Percentiles rank a stretch among this genome's conserved stretches.
phyloP scores from a whole-genome alignment of 92 coral and sea anemone species.

The Desmophyllum pertusum region DNA sequence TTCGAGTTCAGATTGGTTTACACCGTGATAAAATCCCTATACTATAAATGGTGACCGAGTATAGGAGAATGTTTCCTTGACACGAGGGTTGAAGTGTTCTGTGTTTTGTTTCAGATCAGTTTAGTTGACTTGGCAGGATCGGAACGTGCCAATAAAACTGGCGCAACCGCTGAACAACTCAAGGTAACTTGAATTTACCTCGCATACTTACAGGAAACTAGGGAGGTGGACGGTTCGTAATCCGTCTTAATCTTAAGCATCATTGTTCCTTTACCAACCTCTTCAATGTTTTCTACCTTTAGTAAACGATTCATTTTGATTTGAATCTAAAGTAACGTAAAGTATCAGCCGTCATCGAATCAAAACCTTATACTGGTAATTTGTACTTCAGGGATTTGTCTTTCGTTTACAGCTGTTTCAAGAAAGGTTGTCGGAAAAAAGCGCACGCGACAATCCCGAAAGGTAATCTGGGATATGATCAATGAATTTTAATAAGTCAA shows the following conservation, averaged over 20 bases:
- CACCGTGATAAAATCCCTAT: not conserved
- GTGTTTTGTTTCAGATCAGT: constrained; percentile 71
- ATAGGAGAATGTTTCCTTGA: not conserved
- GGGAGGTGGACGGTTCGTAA: too few relatives aligned
- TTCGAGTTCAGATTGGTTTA: not conserved
- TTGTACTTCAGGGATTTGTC: too few relatives aligned
- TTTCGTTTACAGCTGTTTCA: not conserved
- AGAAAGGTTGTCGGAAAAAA: too few relatives aligned
- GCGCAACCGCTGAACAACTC: constrained; percentile 88
- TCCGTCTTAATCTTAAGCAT: not conserved
- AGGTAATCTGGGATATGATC: too few relatives aligned
- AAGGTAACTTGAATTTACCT: constrained; percentile 59
- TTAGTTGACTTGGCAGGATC: constrained; percentile 98
- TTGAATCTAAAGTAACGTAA: too few relatives aligned
- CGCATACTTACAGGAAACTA: too few relatives aligned
- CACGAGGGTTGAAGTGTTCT: not conserved
- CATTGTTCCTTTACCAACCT: not conserved
- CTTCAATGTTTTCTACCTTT: too few relatives aligned
- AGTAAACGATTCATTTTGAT: too few relatives aligned
- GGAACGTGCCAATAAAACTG: constrained; percentile 95
- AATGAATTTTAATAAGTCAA: too few relatives aligned
- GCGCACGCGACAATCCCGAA: too few relatives aligned
- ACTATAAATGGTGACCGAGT: not conserved
- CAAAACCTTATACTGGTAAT: too few relatives aligned
- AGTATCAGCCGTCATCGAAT: too few relatives aligned